phyloP scores from a whole-genome alignment of 2,797 vertebrate genomes.

The Dicrostonyx torquatus region DNA sequence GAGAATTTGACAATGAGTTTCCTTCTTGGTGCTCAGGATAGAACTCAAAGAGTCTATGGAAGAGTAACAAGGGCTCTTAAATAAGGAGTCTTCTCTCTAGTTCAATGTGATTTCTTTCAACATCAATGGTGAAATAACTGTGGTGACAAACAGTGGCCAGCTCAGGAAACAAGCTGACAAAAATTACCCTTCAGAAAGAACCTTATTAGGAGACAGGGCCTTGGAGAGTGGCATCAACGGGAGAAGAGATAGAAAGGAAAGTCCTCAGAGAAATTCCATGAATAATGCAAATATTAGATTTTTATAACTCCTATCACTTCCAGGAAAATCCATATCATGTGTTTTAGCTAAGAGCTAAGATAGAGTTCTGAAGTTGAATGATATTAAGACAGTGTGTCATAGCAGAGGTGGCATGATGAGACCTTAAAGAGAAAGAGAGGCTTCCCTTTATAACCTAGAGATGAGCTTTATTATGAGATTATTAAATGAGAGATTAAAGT shows the following conservation, averaged over 20 bases:
- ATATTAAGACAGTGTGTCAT: not conserved
- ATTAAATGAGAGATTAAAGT: not conserved
- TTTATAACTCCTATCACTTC: not conserved
- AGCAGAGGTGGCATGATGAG: not conserved
- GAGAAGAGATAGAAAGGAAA: not conserved
- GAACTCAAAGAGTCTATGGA: not conserved
- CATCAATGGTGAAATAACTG: too few relatives aligned
- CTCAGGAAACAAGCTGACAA: not conserved
- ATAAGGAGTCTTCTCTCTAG: not conserved
- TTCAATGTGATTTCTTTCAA: not conserved
- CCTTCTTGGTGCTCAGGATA: not conserved
- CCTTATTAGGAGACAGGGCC: not conserved
- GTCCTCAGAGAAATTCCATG: not conserved
- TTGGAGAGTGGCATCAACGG: not conserved
- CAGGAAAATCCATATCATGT: not conserved
- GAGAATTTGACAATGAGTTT: not conserved
- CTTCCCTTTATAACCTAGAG: not conserved
- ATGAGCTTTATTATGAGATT: not conserved
- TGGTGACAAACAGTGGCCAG: not conserved
- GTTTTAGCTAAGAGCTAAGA: not conserved
- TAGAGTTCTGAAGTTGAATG: not conserved
- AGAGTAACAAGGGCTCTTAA: not conserved
- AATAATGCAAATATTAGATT: not conserved
- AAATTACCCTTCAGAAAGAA: not conserved
- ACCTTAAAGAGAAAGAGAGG: not conserved